Conservation (phyloP, 2,113 vertebrate genomes). For the Rhineura floridana region DNA sequence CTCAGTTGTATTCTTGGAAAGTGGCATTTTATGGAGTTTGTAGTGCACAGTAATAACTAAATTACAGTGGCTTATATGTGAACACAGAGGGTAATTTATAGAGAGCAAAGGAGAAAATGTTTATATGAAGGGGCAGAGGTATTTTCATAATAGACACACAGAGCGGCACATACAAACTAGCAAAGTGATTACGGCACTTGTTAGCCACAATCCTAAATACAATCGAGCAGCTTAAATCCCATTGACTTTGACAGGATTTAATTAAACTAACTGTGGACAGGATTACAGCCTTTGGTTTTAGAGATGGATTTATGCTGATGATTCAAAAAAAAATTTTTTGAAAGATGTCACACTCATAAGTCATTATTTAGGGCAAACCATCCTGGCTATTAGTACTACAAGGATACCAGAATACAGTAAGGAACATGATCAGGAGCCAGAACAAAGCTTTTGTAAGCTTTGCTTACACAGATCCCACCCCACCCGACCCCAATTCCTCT, state of each 20-base stretch:
- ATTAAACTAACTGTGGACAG: neutral
- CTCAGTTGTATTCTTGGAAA: slow-evolving; percentile 82
- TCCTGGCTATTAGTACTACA: neutral
- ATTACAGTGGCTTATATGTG: slow-evolving; percentile 73
- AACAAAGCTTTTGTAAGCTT: slow-evolving; percentile 47
- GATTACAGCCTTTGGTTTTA: neutral
- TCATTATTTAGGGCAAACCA: neutral
- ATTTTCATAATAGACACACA: slow-evolving; percentile 41
- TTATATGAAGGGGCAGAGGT: neutral
- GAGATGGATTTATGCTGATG: neutral
- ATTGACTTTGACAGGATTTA: neutral
- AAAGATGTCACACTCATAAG: no score
- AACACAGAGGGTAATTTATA: slow-evolving; percentile 68
- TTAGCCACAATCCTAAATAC: slow-evolving; percentile 30
- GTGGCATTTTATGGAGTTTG: slow-evolving; percentile 79
- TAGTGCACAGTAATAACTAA: slow-evolving; percentile 80
- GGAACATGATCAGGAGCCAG: slow-evolving; percentile 44
- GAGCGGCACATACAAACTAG: slow-evolving; percentile 37
- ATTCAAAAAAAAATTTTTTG: no score
- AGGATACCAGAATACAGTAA: slow-evolving; percentile 27
- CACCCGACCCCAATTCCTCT: slow-evolving; percentile 15
- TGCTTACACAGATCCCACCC: slow-evolving; percentile 56
- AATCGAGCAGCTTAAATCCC: neutral
- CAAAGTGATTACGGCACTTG: slow-evolving; percentile 21
- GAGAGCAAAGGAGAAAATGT: slow-evolving; percentile 41